phyloP scores from a whole-genome alignment of 2,113 vertebrate genomes.

The Mormyrus lacerda region DNA sequence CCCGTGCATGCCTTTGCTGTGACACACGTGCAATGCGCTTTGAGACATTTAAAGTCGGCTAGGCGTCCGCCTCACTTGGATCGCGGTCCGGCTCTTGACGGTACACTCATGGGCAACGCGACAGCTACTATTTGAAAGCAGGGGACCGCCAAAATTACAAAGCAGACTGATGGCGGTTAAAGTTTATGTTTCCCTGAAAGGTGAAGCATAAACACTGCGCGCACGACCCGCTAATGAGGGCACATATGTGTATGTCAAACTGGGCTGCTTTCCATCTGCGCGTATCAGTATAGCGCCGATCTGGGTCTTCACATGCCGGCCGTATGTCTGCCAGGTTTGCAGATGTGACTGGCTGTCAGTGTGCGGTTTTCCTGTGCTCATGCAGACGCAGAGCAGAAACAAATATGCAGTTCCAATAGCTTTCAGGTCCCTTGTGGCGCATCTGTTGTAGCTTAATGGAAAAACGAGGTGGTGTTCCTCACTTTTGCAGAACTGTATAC shows the following conservation, averaged over 20 bases:
- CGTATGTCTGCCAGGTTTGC: neutral
- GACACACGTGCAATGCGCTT: conserved; percentile 45
- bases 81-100: neutral
- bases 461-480: neutral
- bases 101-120: neutral
- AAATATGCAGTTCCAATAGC: neutral
- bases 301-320: neutral
- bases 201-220: neutral
- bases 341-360: neutral
- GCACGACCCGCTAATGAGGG: neutral
- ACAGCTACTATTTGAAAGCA: neutral
- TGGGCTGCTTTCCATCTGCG: neutral
- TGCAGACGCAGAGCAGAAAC: neutral
- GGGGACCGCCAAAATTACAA: neutral
- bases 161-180: neutral
- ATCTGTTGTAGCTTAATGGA: neutral
- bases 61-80: conserved; percentile 29
- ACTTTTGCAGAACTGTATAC: neutral
- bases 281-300: neutral
- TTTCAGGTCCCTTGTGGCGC: neutral
- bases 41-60: conserved; percentile 53
- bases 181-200: neutral
- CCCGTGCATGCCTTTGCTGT: conserved; percentile 52
- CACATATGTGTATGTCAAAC: neutral
- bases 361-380: conserved; percentile 15